These are phyloP conservation scores for Tetanocera ferruginea DNA, from an alignment of 2,888 invertebrate genomes.

Conservation along the genomic window DNA sequence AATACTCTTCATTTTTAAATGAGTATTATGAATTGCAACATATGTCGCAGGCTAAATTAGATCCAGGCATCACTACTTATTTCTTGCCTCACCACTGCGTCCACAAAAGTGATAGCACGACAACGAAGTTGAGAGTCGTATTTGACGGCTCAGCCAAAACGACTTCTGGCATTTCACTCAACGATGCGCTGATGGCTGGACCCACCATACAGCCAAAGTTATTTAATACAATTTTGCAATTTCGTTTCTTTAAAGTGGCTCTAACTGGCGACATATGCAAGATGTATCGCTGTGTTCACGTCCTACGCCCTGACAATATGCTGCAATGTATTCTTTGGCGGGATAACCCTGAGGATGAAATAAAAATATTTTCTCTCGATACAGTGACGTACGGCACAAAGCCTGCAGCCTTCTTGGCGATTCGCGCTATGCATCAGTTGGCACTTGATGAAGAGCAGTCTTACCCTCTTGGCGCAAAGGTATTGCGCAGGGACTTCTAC, in stretches of 20 bases:
- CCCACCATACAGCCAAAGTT: constrained; percentile 42
- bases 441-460: constrained; percentile 38
- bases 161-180: constrained; percentile 38
- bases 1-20: constrained; percentile 35
- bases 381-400: no score
- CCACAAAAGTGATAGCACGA: constrained; percentile 39
- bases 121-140: constrained; percentile 37
- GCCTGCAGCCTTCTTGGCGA: constrained; percentile 28
- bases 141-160: constrained; percentile 42
- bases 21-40: constrained; percentile 20
- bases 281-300: constrained; percentile 29
- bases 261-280: not conserved
- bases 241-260: constrained; percentile 3
- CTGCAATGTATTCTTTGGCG: constrained; percentile 45
- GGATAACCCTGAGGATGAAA: constrained; percentile 21
- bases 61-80: constrained; percentile 10
- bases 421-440: constrained; percentile 42
- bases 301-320: constrained; percentile 39
- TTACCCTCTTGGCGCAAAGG: constrained; percentile 40
- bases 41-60: constrained; percentile 21
- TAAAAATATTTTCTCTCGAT: constrained; percentile 36
- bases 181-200: constrained; percentile 38
- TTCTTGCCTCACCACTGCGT: constrained; percentile 42
- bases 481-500: constrained; percentile 31
- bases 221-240: not conserved